phyloP scores from a whole-genome alignment of 1,140 invertebrate genomes.

The Bombus sibiricus region DNA sequence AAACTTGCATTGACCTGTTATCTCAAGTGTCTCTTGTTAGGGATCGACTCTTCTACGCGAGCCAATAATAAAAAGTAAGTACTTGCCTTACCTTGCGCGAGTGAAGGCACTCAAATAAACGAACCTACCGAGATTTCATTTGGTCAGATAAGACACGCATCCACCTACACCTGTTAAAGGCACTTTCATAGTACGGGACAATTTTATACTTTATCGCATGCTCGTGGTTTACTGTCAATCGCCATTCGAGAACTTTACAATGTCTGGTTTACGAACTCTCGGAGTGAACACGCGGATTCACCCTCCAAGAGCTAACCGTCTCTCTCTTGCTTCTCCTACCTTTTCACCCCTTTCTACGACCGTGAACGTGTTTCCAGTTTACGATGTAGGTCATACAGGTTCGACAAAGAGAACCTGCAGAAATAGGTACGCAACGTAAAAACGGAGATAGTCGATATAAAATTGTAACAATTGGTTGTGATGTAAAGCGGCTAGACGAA shows the following conservation, averaged over 20 bases:
- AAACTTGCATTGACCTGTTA: background rate
- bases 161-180: conserved; percentile 40
- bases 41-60: background rate
- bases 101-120: conserved; percentile 62
- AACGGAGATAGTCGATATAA: conserved; percentile 34
- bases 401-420: conserved; percentile 12
- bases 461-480: conserved; percentile 32
- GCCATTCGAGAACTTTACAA: conserved; percentile 74
- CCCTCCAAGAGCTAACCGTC: no score
- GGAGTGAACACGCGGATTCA: background rate
- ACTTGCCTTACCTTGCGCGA: background rate
- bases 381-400: conserved; percentile 57
- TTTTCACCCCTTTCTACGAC: conserved; percentile 1
- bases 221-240: conserved; percentile 67
- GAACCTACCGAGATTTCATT: conserved; percentile 57
- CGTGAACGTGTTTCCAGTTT: conserved; percentile 39
- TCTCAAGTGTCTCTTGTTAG: conserved; percentile 6
- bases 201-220: conserved; percentile 59
- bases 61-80: conserved; percentile 27
- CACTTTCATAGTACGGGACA: conserved; percentile 35
- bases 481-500: conserved; percentile 22
- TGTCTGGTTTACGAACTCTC: conserved; percentile 73
- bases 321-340: conserved; percentile 11
- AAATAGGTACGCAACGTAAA: conserved; percentile 34
- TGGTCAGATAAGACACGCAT: conserved; percentile 44